Percentiles rank a stretch among this genome's conserved stretches.
Conservation (phyloP, 2,797 vertebrate species). For the Tenualosa ilisha region DNA sequence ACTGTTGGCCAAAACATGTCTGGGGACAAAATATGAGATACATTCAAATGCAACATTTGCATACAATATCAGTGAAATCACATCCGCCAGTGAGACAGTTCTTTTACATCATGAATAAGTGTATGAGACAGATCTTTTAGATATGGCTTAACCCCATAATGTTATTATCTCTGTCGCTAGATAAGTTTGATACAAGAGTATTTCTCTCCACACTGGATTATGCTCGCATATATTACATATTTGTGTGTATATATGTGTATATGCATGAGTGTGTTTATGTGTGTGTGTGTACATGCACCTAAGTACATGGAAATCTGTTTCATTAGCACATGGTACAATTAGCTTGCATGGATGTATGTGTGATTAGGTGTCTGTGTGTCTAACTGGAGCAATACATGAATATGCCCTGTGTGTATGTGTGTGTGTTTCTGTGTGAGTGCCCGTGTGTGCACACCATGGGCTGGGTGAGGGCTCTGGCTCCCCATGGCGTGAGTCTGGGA, state of each 20-base stretch:
- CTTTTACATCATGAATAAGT: slow-evolving; percentile 25
- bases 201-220: slow-evolving; percentile 9
- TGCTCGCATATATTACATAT: background rate
- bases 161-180: slow-evolving; percentile 21
- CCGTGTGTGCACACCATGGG: slow-evolving; percentile 24
- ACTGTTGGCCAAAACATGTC: slow-evolving; percentile 19
- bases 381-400: background rate
- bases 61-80: slow-evolving; percentile 25
- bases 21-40: slow-evolving; percentile 18
- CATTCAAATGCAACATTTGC: slow-evolving; percentile 21
- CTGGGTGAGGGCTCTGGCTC: slow-evolving; percentile 18
- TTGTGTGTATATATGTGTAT: background rate
- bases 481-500: slow-evolving; percentile 42
- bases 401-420: slow-evolving; percentile 1
- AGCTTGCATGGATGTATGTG: background rate
- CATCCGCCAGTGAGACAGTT: slow-evolving; percentile 8
- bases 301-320: slow-evolving; percentile 14
- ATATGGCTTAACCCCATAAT: slow-evolving; percentile 19
- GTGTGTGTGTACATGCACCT: background rate
- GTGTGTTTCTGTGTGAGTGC: slow-evolving; percentile 40
- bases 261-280: background rate
- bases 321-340: background rate
- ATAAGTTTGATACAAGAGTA: slow-evolving; percentile 5
- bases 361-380: slow-evolving; percentile 36
- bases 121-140: slow-evolving; percentile 27